Base-by-base conservation (phyloP, 2,797 vertebrate species). In the Tauraco hartlaubi region DNA sequence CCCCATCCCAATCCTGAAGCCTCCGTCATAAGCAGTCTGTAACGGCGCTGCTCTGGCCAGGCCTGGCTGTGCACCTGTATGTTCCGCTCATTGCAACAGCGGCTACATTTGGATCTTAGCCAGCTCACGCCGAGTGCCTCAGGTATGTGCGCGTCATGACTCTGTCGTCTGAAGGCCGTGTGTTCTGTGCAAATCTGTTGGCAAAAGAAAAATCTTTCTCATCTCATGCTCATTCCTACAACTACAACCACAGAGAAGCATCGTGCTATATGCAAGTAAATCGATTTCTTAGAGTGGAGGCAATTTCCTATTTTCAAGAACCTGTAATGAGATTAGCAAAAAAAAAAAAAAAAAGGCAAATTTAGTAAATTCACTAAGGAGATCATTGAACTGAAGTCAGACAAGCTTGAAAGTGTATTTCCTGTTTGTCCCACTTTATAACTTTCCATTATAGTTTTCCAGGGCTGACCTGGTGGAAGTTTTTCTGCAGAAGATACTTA, bases 291-390 rank as follows among this genome's bases (percentile, higher is more conserved):
- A 63, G 58, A 96, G 79, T 71, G 64, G 85, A 97, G 89, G 83
- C 83, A 96, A 96, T 98, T 97, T 97, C 95, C 93, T 97, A 68
- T 96, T 95, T 97, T 96, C 74, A 95, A 83, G 91, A 96, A 91
- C 31, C 56, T 94, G 11, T 95, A 96, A 96, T 94, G 92, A 96
- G 90, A 93, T 96, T 89, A 89, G 21, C 39, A 15, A 61, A 83
- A 43, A 59, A 85, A 39, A 84, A 35, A 35, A 35, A 35, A 92
- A 94, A 6, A 92, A 56, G 31, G 39, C 62, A 84, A 97, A 93
- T 91, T 74, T 93, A 94, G 93, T 95, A 92, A 81, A 97, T 92
- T 85, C 55, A 33, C 73, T 66, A 54, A 76, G 80, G 77, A 97
- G 68, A 84, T 97, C 94, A 92, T 58, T 93, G 93, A 96, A 77